Evolutionary conservation across 2,113 vertebrate species (phyloP), one percentile per base, ranked within the genome.

Genomic region (Malurus melanocephalus): DNA sequence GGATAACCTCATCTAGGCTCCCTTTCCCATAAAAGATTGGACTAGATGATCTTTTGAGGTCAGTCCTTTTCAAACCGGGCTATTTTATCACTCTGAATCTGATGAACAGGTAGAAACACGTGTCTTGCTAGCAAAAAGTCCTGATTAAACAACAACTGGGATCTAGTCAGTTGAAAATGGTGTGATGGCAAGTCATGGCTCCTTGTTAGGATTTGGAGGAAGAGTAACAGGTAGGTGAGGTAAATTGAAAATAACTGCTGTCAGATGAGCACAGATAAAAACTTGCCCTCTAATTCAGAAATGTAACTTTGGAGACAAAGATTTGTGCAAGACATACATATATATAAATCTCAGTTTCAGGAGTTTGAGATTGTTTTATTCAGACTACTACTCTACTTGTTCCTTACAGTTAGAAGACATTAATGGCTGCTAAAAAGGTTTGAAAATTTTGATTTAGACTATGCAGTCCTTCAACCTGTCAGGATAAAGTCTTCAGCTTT

Each of bases 361-460:
- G 13, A 72, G 19, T 52, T 22, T 81, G 33, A 78, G 48, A 71
- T 27, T 24, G 23, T 35, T 80, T 74, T 35, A 75, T 67, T 81
- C 40, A 52, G n/a, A 30, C 40, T 88, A 51, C 12, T 3, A 2
- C 23, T 82, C 45, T 77, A 53, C 12, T 59, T 59, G 23, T 7
- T 86, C 43, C 48, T 86, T 48, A 84, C 18, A 64, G 56, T 21
- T 61, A 73, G 20, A 80, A 92, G 23, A 48, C 42, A 90, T 16
- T 90, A 80, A 76, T 15, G 0, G 9, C 60, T 62, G 40, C 30
- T 72, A 79, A 81, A 74, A 60, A 28, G 21, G 40, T 75, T 81
- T 81, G 69, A 92, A 75, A 90, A 56, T n/a, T 78, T 75, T 84
- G n/a, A 64, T 90, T 84, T 87, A 72, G 45, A 78, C 64, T 48